Evolutionary conservation across 2,797 vertebrate species (phyloP).

Genomic region (Odontamblyopus rebecca): DNA sequence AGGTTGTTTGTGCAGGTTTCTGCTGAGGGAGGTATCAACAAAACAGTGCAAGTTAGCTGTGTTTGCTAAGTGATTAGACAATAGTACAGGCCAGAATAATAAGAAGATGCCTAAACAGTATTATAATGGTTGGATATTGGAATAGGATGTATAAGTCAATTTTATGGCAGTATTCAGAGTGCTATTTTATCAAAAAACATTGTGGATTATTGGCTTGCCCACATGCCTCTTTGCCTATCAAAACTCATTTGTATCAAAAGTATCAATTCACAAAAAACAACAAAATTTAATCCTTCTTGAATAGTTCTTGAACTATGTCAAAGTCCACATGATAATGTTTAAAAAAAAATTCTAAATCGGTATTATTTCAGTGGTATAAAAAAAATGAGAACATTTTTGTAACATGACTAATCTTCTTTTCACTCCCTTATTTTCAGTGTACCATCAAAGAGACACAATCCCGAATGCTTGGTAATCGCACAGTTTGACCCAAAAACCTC

Average conservation of each 20-base stretch:
- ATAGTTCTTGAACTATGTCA: background rate
- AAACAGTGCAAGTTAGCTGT: conserved; percentile 48
- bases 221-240: too few relatives aligned
- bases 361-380: too few relatives aligned
- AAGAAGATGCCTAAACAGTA: conserved; percentile 47
- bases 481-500: too few relatives aligned
- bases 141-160: background rate
- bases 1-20: conserved; percentile 63
- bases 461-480: too few relatives aligned
- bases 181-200: background rate
- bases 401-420: too few relatives aligned
- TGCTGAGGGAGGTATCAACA: conserved; percentile 49
- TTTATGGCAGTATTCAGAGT: background rate
- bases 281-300: background rate
- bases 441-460: too few relatives aligned
- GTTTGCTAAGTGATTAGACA: conserved; percentile 70
- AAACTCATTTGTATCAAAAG: too few relatives aligned
- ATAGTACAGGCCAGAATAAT: conserved; percentile 46
- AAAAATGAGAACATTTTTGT: too few relatives aligned
- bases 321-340: too few relatives aligned
- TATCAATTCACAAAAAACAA: background rate
- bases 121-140: background rate
- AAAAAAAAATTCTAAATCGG: too few relatives aligned
- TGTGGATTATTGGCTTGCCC: too few relatives aligned
- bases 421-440: too few relatives aligned